phyloP scores from a whole-genome alignment of 2,888 invertebrate species.

The Lasioglossum leucozonium region DNA sequence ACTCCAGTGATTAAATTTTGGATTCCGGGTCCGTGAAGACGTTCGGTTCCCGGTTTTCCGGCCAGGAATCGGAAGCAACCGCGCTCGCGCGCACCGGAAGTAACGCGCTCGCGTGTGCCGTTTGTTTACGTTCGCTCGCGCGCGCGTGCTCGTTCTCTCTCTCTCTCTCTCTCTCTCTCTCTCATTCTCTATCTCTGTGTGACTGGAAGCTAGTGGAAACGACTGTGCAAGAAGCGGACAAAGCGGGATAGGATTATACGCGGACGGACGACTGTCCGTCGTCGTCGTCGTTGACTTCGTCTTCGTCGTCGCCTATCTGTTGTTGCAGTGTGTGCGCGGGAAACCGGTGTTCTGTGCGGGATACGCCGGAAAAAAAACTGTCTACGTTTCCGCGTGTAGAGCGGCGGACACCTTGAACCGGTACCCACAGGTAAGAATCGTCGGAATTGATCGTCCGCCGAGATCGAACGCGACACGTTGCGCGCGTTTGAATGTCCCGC shows the following conservation, averaged over 20 bases:
- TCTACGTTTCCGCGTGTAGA: background rate
- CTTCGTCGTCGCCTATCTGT: background rate
- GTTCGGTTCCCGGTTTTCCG: background rate
- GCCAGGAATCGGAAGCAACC: background rate
- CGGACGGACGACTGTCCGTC: background rate
- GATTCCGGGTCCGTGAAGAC: background rate
- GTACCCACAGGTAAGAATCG: slow-evolving; percentile 2
- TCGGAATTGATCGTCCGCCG: background rate
- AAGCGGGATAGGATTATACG: slow-evolving; percentile 2
- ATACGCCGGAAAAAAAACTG: slow-evolving; percentile 8
- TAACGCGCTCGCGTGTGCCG: slow-evolving; percentile 6
- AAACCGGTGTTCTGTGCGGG: slow-evolving; percentile 33
- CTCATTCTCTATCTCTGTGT: background rate
- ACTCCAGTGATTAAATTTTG: background rate
- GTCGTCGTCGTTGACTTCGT: background rate
- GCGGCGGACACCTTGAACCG: background rate
- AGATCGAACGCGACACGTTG: background rate
- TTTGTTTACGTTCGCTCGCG: background rate
- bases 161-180: too few relatives aligned
- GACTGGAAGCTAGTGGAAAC: background rate
- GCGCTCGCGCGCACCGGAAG: background rate
- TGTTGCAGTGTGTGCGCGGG: slow-evolving; percentile 40
- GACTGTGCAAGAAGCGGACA: slow-evolving; percentile 15
- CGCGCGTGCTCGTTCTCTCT: background rate
- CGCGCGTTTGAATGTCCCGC: slow-evolving; percentile 4